Conservation (phyloP, 2,797 vertebrate genomes). For the Anniella stebbinsi region DNA sequence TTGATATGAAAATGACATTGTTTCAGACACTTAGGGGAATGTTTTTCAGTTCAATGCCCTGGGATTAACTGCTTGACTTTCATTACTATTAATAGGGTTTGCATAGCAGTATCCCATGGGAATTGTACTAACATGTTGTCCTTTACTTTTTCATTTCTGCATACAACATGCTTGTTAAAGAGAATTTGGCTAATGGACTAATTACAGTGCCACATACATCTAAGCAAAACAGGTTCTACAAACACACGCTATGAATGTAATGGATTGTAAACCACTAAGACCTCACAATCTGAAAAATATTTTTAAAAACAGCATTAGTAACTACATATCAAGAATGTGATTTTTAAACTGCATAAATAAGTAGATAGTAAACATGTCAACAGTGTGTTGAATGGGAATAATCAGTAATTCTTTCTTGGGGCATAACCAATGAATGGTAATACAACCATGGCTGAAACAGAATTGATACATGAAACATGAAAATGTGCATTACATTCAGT, state of each 20-base stretch:
- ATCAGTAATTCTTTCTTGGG: background rate
- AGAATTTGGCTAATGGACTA: conserved; percentile 6
- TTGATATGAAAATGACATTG: conserved; percentile 63
- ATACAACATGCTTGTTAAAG: background rate
- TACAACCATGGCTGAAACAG: background rate
- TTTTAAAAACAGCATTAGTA: background rate
- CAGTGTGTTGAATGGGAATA: background rate
- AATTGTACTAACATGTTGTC: conserved; percentile 38
- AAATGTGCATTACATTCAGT: background rate
- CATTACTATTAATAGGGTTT: conserved; percentile 49
- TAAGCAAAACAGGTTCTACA: background rate
- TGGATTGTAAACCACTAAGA: background rate
- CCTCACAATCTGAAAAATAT: background rate
- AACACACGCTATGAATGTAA: background rate
- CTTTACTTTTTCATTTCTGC: conserved; percentile 29
- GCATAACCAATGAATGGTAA: background rate
- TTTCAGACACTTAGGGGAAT: background rate
- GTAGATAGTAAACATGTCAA: background rate
- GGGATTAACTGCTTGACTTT: conserved; percentile 55
- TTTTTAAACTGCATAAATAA: background rate
- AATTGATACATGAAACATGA: background rate
- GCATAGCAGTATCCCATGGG: conserved; percentile 20
- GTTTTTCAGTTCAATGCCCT: conserved; percentile 50
- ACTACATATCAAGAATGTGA: background rate
- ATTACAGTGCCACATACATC: background rate